A percentile compares a stretch with the other conserved stretches of the same genome.
Conservation (phyloP, 2,888 invertebrate genomes). For the Ceramica pisi region DNA sequence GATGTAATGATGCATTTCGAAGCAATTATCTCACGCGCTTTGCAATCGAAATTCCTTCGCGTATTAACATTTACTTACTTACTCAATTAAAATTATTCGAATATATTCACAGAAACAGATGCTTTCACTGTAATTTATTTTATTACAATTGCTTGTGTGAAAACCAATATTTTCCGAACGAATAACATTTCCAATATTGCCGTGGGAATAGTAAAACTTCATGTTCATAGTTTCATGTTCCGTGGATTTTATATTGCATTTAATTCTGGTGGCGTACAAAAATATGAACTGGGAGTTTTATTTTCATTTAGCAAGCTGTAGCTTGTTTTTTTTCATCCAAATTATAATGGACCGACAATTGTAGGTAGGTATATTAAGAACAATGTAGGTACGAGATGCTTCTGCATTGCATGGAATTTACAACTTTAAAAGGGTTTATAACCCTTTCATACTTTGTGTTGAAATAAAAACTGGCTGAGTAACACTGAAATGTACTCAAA, state of each 20-base stretch:
- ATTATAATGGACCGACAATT: neutral
- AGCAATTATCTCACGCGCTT: constrained; percentile 5
- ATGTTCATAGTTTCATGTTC: constrained; percentile 20
- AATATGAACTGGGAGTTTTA: neutral
- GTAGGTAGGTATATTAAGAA: neutral
- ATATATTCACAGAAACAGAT: constrained; percentile 6
- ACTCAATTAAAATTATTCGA: constrained; percentile 16
- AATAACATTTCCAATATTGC: constrained; percentile 13
- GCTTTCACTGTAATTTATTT: constrained; percentile 4
- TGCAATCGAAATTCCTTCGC: constrained; percentile 23
- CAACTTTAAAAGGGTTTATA: constrained; percentile 24
- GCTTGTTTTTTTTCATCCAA: neutral
- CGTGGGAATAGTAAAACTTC: constrained; percentile 12
- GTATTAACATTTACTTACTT: neutral
- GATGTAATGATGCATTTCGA: neutral
- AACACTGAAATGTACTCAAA: constrained; percentile 52
- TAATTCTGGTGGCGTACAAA: neutral
- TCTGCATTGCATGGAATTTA: constrained; percentile 20
- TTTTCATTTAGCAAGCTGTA: neutral
- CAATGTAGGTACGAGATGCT: neutral
- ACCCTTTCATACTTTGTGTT: constrained; percentile 46
- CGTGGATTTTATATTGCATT: constrained; percentile 14
- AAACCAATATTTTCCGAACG: constrained; percentile 23
- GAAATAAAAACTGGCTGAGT: constrained; percentile 31
- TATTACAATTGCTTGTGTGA: neutral